These are phyloP conservation scores for Garra rufa DNA, from an alignment of 2,113 vertebrate species.

Conservation along the genomic window DNA sequence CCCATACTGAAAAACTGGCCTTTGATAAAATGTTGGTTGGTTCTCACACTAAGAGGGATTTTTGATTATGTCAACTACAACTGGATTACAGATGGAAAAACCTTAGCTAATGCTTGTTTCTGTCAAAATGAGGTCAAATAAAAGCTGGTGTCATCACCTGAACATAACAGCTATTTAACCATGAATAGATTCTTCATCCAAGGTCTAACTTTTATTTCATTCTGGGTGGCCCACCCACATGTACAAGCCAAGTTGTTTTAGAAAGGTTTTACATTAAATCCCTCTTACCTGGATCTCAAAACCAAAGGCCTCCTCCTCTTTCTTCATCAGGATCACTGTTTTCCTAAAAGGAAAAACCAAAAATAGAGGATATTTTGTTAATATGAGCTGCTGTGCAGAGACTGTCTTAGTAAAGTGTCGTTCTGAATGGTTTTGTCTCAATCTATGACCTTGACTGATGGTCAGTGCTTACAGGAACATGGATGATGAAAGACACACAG, in stretches of 20 bases:
- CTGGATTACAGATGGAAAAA: background rate
- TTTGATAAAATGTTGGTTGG: background rate
- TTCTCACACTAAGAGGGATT: background rate
- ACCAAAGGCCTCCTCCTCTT: conserved; percentile 87
- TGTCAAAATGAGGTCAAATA: background rate
- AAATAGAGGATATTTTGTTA: conserved; percentile 5
- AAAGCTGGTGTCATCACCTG: background rate
- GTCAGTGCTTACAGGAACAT: background rate
- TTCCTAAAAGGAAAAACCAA: conserved; percentile 75
- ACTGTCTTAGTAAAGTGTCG: background rate
- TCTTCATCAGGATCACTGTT: conserved; percentile 86
- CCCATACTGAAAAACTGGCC: background rate
- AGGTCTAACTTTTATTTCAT: background rate
- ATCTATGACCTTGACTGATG: background rate
- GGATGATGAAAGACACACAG: conserved; percentile 9
- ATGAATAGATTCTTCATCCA: background rate
- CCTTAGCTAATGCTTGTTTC: background rate
- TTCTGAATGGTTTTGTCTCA: background rate
- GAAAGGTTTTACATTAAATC: conserved; percentile 15
- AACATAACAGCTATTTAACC: conserved; percentile 6
- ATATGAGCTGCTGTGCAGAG: background rate
- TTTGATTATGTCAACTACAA: background rate
- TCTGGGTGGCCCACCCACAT: background rate
- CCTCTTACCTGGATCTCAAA: conserved; percentile 95
- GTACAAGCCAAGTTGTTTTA: background rate